Evolutionary conservation across 1,140 invertebrate genomes (phyloP).

Genomic region (Acromyrmex heyeri): DNA sequence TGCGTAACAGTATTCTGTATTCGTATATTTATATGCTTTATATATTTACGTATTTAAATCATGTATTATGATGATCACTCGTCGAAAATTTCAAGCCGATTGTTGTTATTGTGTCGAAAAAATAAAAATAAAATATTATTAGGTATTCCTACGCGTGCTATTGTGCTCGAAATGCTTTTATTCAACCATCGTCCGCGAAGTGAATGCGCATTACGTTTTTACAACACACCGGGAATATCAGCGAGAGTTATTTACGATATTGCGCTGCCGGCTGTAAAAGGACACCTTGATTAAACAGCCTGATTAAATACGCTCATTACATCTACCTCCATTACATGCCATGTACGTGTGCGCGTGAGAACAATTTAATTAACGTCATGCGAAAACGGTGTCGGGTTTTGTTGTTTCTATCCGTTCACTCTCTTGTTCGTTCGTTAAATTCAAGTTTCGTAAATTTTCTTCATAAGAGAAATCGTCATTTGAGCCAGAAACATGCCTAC

Average conservation of each 20-base stretch:
- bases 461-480: not conserved
- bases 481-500: not conserved
- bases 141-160: not conserved
- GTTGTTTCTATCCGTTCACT: slow-evolving; percentile 32
- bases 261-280: slow-evolving; percentile 42
- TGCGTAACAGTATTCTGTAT: not conserved
- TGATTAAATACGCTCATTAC: slow-evolving; percentile 63
- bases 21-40: slow-evolving; percentile 1
- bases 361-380: slow-evolving; percentile 61
- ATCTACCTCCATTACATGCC: slow-evolving; percentile 41
- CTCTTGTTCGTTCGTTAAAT: slow-evolving; percentile 26
- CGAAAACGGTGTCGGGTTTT: slow-evolving; percentile 53
- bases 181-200: slow-evolving; percentile 1
- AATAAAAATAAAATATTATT: slow-evolving; percentile 20
- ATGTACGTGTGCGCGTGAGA: slow-evolving; percentile 17
- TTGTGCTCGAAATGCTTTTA: slow-evolving; percentile 34
- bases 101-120: slow-evolving; percentile 3
- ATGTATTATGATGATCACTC: not conserved
- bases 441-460: slow-evolving; percentile 27
- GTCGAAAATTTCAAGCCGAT: slow-evolving; percentile 1
- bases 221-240: slow-evolving; percentile 23
- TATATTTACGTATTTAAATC: slow-evolving; percentile 4
- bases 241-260: slow-evolving; percentile 56
- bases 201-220: slow-evolving; percentile 48
- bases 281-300: slow-evolving; percentile 59